These are phyloP conservation scores for Bos taurus DNA, from an alignment of 2,113 vertebrate genomes.

Conservation along the genomic window ARS-UCD2.0 NC_037333.1:110137501-110138000, in stretches of 20 bases:
- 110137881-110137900: neutral
- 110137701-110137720: neutral
- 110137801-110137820: neutral
- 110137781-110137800: neutral
- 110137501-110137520: neutral
- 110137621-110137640: neutral
- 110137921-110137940: neutral
- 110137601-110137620: neutral
- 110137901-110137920: neutral
- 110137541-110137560: neutral
- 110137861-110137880: neutral
- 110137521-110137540: neutral
- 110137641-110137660: constrained; percentile 16
- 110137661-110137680: neutral
- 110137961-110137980: neutral
- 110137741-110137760: neutral
- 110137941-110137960: neutral
- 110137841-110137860: neutral
- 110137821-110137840: neutral
- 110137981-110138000: neutral
- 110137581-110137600: neutral
- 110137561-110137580: neutral
- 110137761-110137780: neutral
- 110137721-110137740: neutral
- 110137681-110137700: neutral